A percentile compares a stretch with the other conserved stretches of the same genome.
Conservation (phyloP, 2,797 vertebrate species). For the Selene dorsalis region DNA sequence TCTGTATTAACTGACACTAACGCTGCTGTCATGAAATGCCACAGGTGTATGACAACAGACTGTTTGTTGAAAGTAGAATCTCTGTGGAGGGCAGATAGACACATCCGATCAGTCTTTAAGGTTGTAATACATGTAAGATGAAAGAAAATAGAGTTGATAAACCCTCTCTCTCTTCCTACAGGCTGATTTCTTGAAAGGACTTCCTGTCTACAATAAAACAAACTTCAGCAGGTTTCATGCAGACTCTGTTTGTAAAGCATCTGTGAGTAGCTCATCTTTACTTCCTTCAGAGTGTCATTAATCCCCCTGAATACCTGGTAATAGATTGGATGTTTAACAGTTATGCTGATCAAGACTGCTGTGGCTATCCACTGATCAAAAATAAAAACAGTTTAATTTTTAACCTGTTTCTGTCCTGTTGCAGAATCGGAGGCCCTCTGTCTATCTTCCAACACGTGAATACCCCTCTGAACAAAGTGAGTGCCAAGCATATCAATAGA, state of each 20-base stretch:
- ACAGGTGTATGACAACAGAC: neutral
- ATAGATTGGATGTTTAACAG: neutral
- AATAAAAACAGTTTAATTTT: neutral
- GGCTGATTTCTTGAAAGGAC: slow-evolving; percentile 98
- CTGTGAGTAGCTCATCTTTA: slow-evolving; percentile 85
- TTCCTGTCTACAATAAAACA: slow-evolving; percentile 98
- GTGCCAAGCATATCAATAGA: slow-evolving; percentile 59
- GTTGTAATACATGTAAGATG: neutral
- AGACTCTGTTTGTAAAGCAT: slow-evolving; percentile 98
- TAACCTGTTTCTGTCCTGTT: slow-evolving; percentile 18
- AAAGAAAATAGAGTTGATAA: neutral
- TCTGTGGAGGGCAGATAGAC: neutral
- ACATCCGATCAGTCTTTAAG: neutral
- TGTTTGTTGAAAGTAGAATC: neutral
- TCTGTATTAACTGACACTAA: neutral
- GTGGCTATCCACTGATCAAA: neutral
- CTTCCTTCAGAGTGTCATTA: neutral
- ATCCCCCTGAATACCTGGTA: neutral
- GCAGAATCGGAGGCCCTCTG: slow-evolving; percentile 96
- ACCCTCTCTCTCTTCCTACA: slow-evolving; percentile 65
- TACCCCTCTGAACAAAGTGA: slow-evolving; percentile 98
- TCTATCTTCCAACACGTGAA: slow-evolving; percentile 96
- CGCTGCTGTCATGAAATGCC: neutral
- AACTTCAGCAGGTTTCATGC: slow-evolving; percentile 99
- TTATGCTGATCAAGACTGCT: neutral